phyloP scores from a whole-genome alignment of 30 jellyfish, hydroid and myxozoan genomes.

The Cassiopea xamachana region DNA sequence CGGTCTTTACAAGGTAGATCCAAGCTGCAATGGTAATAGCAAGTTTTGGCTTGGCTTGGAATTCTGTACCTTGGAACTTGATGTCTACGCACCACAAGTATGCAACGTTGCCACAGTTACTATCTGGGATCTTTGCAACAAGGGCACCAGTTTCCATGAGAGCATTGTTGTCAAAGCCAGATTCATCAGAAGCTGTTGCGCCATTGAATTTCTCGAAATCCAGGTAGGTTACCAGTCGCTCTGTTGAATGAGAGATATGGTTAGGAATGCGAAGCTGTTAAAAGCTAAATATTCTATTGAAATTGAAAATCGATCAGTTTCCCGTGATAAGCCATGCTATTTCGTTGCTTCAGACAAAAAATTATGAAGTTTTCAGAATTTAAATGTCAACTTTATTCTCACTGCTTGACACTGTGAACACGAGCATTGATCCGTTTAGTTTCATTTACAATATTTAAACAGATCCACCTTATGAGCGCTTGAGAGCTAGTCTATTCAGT shows the following conservation, averaged over 20 bases:
- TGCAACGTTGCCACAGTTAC: slow-evolving; percentile 97
- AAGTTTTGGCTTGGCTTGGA: slow-evolving; percentile 96
- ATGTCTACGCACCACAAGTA: slow-evolving; percentile 77
- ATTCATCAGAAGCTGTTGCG: slow-evolving; percentile 77
- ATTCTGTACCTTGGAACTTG: slow-evolving; percentile 66
- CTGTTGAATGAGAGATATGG: slow-evolving; percentile 23
- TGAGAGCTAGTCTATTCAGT: too few relatives aligned
- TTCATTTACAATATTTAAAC: too few relatives aligned
- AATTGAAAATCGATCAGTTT: too few relatives aligned
- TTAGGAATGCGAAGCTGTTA: background rate
- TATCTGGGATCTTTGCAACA: slow-evolving; percentile 83
- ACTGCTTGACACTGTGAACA: too few relatives aligned
- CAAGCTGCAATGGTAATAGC: slow-evolving; percentile 96
- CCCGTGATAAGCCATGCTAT: too few relatives aligned
- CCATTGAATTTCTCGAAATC: slow-evolving; percentile 90
- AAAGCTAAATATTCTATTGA: too few relatives aligned
- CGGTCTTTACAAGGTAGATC: slow-evolving; percentile 81
- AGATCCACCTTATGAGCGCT: too few relatives aligned
- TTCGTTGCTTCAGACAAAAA: too few relatives aligned
- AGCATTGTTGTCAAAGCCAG: slow-evolving; percentile 95
- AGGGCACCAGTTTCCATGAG: slow-evolving; percentile 85
- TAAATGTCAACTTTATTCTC: too few relatives aligned
- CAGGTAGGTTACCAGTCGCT: slow-evolving; percentile 88
- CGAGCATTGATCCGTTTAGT: too few relatives aligned
- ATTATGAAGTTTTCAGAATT: too few relatives aligned